Percentiles rank a stretch among this genome's conserved stretches.
Evolutionary conservation across 2,888 invertebrate species (phyloP).

Genomic region (Megalurothrips usitatus): DNA sequence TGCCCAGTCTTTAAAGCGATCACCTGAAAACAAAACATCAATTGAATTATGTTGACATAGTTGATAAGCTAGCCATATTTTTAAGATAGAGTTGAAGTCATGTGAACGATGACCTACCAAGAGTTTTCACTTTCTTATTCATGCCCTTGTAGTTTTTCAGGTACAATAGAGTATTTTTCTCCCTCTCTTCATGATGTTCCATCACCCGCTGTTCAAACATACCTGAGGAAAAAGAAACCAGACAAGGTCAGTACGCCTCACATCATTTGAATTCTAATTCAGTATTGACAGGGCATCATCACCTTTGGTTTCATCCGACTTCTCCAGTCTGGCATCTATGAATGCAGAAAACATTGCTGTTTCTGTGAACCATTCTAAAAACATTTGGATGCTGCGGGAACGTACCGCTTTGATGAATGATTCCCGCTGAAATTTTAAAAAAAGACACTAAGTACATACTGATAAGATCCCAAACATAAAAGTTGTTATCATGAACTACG

Average conservation of each 20-base stretch:
- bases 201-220: constrained; percentile 44
- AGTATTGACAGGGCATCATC: constrained; percentile 31
- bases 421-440: constrained; percentile 63
- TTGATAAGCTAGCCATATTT: constrained; percentile 12
- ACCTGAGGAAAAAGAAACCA: constrained; percentile 38
- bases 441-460: constrained; percentile 30
- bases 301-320: constrained; percentile 42
- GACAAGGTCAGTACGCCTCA: not conserved
- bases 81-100: too few species aligned
- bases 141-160: constrained; percentile 39
- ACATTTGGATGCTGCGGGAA: constrained; percentile 64
- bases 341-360: constrained; percentile 81
- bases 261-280: not conserved
- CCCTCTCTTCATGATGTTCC: constrained; percentile 43
- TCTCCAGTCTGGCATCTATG: constrained; percentile 51
- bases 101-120: constrained; percentile 37
- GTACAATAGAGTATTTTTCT: constrained; percentile 36
- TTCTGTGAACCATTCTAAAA: constrained; percentile 82
- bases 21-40: constrained; percentile 40
- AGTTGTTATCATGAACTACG: constrained; percentile 15
- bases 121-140: constrained; percentile 42
- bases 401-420: constrained; percentile 60
- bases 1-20: constrained; percentile 44
- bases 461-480: not conserved
- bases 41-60: not conserved